Evolutionary conservation across 2,797 vertebrate genomes (phyloP).

Genomic region (Propithecus perrieri): DNA sequence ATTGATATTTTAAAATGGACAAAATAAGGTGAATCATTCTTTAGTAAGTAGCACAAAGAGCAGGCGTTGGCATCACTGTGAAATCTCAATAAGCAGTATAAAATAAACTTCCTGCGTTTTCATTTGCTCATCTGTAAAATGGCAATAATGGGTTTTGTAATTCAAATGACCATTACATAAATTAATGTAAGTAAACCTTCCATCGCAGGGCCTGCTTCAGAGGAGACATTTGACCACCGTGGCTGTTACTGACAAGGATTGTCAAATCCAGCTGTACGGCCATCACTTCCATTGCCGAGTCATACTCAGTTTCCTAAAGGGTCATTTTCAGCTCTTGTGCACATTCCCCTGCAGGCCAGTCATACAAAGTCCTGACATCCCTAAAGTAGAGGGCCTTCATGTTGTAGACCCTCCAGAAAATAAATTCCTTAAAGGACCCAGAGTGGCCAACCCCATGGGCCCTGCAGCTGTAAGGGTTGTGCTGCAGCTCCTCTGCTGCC

Average conservation of each 20-base stretch:
- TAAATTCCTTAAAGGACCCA: neutral
- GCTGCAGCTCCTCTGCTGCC: neutral
- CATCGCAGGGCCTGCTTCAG: neutral
- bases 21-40: neutral
- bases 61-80: neutral
- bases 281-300: neutral
- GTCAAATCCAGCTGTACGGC: neutral
- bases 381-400: neutral
- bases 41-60: neutral
- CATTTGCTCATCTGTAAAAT: neutral
- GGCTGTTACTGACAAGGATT: neutral
- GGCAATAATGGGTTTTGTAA: neutral
- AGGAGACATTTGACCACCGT: neutral
- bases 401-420: neutral
- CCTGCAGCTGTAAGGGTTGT: neutral
- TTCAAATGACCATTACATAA: neutral
- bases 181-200: neutral
- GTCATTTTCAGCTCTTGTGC: neutral
- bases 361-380: neutral
- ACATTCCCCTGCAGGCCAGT: neutral
- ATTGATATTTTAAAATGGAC: neutral
- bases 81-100: neutral
- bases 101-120: neutral
- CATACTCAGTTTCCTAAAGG: neutral
- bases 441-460: no score